Evolutionary conservation across 2,113 vertebrate genomes (phyloP).

Genomic region (Hiodon tergisus): DNA sequence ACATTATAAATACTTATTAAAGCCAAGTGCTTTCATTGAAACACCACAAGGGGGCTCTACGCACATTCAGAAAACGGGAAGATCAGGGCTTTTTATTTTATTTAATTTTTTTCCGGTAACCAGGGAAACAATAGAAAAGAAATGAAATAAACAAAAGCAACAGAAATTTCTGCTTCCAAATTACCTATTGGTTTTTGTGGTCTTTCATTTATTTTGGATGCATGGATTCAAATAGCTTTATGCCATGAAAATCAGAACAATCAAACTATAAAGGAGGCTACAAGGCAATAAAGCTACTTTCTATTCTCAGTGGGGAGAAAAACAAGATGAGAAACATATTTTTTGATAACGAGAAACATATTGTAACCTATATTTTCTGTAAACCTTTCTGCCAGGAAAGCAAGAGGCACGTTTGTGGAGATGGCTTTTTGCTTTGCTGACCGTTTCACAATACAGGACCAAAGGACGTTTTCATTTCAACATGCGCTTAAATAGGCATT

Average conservation of each 20-base stretch:
- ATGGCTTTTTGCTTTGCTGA: neutral
- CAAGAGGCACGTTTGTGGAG: neutral
- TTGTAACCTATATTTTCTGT: constrained; percentile 49
- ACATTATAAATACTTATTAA: neutral
- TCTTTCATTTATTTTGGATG: neutral
- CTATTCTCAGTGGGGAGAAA: neutral
- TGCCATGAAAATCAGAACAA: constrained; percentile 13
- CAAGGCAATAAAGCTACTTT: constrained; percentile 13
- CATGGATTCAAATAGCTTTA: neutral
- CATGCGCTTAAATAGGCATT: neutral
- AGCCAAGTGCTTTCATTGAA: neutral
- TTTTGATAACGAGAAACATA: constrained; percentile 52
- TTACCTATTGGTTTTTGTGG: no score
- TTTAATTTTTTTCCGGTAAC: no score
- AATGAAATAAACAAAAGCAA: no score
- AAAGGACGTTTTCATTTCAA: neutral
- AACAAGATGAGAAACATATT: neutral
- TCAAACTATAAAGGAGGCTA: constrained; percentile 4
- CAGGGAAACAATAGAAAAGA: no score
- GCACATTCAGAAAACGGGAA: neutral
- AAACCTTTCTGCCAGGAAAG: constrained; percentile 6
- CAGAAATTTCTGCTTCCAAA: no score
- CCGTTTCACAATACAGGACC: neutral
- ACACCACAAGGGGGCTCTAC: neutral
- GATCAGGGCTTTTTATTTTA: neutral